These are phyloP conservation scores for Papilio polytes DNA, from an alignment of 1,140 invertebrate genomes.

Conservation along the genomic window DNA sequence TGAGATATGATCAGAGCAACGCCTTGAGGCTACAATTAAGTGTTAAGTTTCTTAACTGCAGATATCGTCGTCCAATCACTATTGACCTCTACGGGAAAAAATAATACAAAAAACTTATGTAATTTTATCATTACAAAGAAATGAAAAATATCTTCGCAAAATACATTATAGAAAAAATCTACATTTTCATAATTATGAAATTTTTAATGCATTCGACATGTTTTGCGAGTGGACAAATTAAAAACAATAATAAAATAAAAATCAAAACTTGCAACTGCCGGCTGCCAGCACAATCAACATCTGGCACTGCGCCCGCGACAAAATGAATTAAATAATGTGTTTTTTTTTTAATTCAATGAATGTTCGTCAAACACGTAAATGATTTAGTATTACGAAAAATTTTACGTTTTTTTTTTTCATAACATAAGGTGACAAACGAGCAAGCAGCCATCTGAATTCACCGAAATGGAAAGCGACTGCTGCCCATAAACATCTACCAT, in stretches of 20 bases:
- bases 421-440: too few species aligned
- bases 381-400: too few species aligned
- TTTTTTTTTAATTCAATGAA: not conserved
- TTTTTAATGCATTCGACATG: not conserved
- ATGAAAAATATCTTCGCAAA: too few species aligned
- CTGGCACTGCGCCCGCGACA: not conserved
- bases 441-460: too few species aligned
- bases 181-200: not conserved
- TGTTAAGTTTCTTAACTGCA: not conserved
- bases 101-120: too few species aligned
- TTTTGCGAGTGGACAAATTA: constrained; percentile 1
- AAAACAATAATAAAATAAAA: constrained; percentile 22
- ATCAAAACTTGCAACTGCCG: not conserved
- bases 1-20: not conserved
- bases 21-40: not conserved
- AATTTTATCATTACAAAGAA: too few species aligned
- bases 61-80: not conserved
- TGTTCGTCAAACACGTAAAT: not conserved
- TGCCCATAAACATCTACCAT: too few species aligned
- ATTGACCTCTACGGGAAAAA: not conserved
- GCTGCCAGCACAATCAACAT: constrained; percentile 22
- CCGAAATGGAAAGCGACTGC: too few species aligned
- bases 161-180: too few species aligned
- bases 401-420: too few species aligned
- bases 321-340: constrained; percentile 13